Evolutionary conservation across 2,113 vertebrate species (phyloP).

Genomic region (Paedocypris sp.): DNA sequence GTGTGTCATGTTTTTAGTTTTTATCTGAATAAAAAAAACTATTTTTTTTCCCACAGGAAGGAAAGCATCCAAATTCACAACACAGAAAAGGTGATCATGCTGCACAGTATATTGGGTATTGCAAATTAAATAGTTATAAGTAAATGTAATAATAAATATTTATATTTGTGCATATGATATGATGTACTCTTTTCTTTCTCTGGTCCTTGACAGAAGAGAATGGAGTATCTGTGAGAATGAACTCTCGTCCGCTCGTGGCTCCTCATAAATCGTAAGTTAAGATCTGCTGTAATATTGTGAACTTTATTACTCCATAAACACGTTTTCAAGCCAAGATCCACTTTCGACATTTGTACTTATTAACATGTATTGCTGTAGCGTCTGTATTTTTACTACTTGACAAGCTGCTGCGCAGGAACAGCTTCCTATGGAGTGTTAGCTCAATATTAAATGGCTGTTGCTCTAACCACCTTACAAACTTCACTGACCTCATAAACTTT

Average conservation of each 20-base stretch:
- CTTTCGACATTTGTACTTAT: not conserved
- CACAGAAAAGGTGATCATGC: constrained; percentile 74
- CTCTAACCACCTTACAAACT: not conserved
- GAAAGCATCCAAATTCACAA: constrained; percentile 63
- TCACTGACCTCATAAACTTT: constrained; percentile 24
- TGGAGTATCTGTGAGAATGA: constrained; percentile 69
- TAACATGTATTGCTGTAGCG: not conserved
- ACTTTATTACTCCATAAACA: constrained; percentile 16
- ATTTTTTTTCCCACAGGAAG: constrained; percentile 60
- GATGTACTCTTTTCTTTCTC: constrained; percentile 4
- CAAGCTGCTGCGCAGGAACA: constrained; percentile 34
- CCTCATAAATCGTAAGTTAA: constrained; percentile 91
- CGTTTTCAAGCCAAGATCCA: not conserved
- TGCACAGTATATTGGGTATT: too few species aligned
- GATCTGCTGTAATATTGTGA: too few species aligned
- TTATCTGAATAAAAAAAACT: too few species aligned
- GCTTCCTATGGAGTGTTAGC: constrained; percentile 19
- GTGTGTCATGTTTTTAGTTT: not conserved
- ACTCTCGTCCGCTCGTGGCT: constrained; percentile 66
- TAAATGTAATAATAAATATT: too few species aligned
- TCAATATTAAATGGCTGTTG: constrained; percentile 18
- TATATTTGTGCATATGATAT: too few species aligned
- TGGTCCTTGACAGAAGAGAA: constrained; percentile 62
- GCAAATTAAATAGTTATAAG: too few species aligned
- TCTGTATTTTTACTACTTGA: constrained; percentile 19